A percentile compares a stretch with the other conserved stretches of the same genome.
Evolutionary conservation across 1,140 invertebrate species (phyloP).

Genomic region (Eueides isabella): DNA sequence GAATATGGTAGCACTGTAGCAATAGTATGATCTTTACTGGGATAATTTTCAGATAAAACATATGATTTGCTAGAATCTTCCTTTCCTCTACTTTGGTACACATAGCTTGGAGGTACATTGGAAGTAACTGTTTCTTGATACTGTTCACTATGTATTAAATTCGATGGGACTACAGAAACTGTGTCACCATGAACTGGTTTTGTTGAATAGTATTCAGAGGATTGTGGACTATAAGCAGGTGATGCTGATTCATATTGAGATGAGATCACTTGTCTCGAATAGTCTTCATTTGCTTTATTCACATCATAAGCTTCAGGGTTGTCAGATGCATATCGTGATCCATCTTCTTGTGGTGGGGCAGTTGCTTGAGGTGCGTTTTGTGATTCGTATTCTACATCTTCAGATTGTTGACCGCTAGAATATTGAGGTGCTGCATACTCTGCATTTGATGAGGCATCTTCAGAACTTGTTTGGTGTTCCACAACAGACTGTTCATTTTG

Average conservation of each 20-base stretch:
- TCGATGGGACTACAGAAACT: conserved; percentile 52
- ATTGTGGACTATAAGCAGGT: conserved; percentile 38
- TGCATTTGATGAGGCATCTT: conserved; percentile 33
- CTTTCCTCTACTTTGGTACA: conserved; percentile 52
- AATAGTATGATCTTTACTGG: conserved; percentile 70
- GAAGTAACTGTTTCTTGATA: conserved; percentile 47
- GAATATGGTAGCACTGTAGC: conserved; percentile 67
- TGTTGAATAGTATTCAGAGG: conserved; percentile 48
- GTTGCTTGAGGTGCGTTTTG: conserved; percentile 32
- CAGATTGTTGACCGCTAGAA: conserved; percentile 36
- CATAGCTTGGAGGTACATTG: conserved; percentile 49
- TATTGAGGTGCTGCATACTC: conserved; percentile 50
- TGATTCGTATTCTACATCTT: conserved; percentile 44
- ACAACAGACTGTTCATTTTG: conserved; percentile 42
- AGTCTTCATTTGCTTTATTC: conserved; percentile 39
- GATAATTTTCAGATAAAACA: conserved; percentile 66
- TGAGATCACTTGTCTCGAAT: conserved; percentile 36
- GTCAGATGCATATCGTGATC: conserved; percentile 39
- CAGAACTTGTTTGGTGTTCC: conserved; percentile 37
- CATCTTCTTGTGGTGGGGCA: conserved; percentile 33
- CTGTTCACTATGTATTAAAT: conserved; percentile 49
- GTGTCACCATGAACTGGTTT: conserved; percentile 47
- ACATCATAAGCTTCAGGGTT: conserved; percentile 44
- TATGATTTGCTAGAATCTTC: conserved; percentile 49
- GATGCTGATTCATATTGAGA: conserved; percentile 37